These are phyloP conservation scores for Lissocephala sabroskyi DNA, from an alignment of 2,888 invertebrate genomes.

Conservation along the genomic window DNA sequence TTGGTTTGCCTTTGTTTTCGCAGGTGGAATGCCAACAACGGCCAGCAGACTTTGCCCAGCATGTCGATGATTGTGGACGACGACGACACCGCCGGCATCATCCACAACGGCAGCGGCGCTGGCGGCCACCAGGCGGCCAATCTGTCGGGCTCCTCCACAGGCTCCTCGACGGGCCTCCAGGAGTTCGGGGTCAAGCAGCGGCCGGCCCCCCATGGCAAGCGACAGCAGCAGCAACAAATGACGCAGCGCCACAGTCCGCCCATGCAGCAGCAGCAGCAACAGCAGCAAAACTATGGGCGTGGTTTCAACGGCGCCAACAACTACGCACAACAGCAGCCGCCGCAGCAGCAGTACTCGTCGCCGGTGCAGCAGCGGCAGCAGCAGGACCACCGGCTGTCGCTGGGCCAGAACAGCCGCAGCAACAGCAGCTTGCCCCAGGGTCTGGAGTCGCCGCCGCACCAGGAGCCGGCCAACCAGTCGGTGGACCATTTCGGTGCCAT, in stretches of 20 bases:
- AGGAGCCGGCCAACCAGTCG: conserved; percentile 57
- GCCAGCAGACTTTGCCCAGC: conserved; percentile 81
- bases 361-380: conserved; percentile 22
- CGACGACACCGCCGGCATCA: conserved; percentile 63
- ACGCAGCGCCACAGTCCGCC: conserved; percentile 43
- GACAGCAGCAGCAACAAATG: conserved; percentile 35
- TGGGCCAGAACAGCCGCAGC: conserved; percentile 30
- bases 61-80: conserved; percentile 83
- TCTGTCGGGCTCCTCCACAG: conserved; percentile 43
- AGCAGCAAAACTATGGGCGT: conserved; percentile 41
- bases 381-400: conserved; percentile 30
- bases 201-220: conserved; percentile 37
- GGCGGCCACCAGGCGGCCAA: conserved; percentile 43
- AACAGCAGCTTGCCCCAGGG: conserved; percentile 41
- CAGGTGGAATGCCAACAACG: conserved; percentile 78
- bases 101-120: conserved; percentile 31
- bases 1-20: conserved; percentile 15
- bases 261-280: conserved; percentile 47
- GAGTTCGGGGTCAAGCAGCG: conserved; percentile 38
- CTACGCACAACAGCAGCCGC: conserved; percentile 48
- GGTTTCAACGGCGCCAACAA: conserved; percentile 33
- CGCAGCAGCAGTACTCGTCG: conserved; percentile 33
- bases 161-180: conserved; percentile 35
- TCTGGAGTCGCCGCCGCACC: conserved; percentile 44
- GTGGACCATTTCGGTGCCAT: conserved; percentile 66